Evolutionary conservation across 2,113 vertebrate species (phyloP), one percentile per base, ranked within the genome.

Genomic region (Zonotrichia leucophrys): DNA sequence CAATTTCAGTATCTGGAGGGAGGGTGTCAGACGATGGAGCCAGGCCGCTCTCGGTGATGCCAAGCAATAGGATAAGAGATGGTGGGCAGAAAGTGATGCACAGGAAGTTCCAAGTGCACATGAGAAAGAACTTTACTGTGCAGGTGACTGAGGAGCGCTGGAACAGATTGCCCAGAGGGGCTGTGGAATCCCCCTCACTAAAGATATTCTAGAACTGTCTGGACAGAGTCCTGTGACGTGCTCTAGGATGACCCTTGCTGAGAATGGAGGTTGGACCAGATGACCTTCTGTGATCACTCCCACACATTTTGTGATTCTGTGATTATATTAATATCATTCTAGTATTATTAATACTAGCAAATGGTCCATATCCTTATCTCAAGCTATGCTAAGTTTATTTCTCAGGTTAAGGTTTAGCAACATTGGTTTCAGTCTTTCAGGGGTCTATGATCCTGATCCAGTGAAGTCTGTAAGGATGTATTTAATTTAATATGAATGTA

Each of bases 31-130:
- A 42, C 17, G 9, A 35, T 68, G 27, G 31, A 68, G 6, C 2
- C 7, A 44, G 62, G 11, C 52, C 0, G 0, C 59, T 67, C 44
- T 59, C 1, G 0, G 27, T 37, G 22, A 2, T 44, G 37, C 37
- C 33, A 44, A 33, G 22, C 9, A 27, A 12, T 6, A 46, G 22
- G 27, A 39, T 46, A 33, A 60, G 53, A 33, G 4, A 5, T 19
- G 53, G 6, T 0, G 1, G 14, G 10, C 28, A 69, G 55, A 33
- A 77, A 50, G 5, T 9, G 21, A 52, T 22, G 46, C 7, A 68
- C 33, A 27, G 27, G 31, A 59, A 28, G 17, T 60, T 52, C 22
- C 39, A 52, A 11, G 7, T 23, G 12, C 60, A 53, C 11, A 19
- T 7, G 7, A 39, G 18, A 27, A 60, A 44, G 31, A 59, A 46